Evolutionary conservation across 2,888 invertebrate species (phyloP), one percentile per base, ranked within the genome.

Genomic region (Globia sparganii): DNA sequence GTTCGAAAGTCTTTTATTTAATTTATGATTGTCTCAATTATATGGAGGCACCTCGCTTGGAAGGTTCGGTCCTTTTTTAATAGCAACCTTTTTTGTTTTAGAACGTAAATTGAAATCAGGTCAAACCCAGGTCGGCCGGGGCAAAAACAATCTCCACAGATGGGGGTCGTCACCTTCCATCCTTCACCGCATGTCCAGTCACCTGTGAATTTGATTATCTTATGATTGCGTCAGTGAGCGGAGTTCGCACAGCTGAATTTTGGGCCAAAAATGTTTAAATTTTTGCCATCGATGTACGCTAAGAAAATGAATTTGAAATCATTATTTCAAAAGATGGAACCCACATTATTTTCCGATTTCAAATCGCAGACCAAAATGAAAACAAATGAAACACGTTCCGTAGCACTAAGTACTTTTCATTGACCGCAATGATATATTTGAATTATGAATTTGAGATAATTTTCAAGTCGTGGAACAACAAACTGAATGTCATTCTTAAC

Each of bases 21-120:
- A 94, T 94, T 94, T 94, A 94, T 93, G 94, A 93, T 93, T 93
- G 92, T 94, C 92, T 92, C 92, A 93, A 93, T 94, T 93, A 93
- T 91, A 84, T 87, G 78, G 85, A 89, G 58, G 62, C 25, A 53
- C 34, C 28, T 74, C 69, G 28, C 18, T 11, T 59, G 31, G 46
- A 58, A 62, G 46, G 66, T 73, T 70, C 37, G 18, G n/a, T 18
- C 6, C 18, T 53, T n/a, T 46, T 74, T 56, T 43, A 61, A 46
- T 49, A 40, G 9, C 6, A 40, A 67, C 61, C 31, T 58, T 72
- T 80, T 59, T 53, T 53, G 25, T 68, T 77, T 37, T 37, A 40
- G 21, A 65, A 34, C n/a, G 31, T 28, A 53, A 9, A n/a, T n/a
- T 56, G 53, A 56, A 56, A 56, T 56, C n/a, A 56, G 53, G 49